Percentiles rank a stretch among this genome's conserved stretches.
Evolutionary conservation across 2,113 vertebrate genomes (phyloP).

Genomic region (Microtus richardsoni): DNA sequence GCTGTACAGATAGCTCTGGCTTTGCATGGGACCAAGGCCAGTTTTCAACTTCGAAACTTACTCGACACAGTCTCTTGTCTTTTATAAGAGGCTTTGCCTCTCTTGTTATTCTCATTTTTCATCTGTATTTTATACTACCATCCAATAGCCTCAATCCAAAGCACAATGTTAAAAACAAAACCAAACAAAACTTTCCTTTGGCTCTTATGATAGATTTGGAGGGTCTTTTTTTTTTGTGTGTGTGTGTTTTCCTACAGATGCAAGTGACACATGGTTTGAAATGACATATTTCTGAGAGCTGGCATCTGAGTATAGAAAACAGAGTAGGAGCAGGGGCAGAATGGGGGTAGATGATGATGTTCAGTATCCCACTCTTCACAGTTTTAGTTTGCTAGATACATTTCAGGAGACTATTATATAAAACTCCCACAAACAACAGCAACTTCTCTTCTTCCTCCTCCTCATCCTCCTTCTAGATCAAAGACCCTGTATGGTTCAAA

Average conservation of each 20-base stretch:
- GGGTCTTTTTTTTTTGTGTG: not conserved
- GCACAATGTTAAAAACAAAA: not conserved
- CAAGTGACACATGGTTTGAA: not conserved
- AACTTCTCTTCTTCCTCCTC: not conserved
- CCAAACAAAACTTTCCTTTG: not conserved
- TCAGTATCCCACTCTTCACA: not conserved
- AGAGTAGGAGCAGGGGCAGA: not conserved
- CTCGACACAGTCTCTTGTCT: no score
- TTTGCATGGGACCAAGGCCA: not conserved
- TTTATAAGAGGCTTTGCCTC: not conserved
- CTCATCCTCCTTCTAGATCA: not conserved
- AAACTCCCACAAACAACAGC: not conserved
- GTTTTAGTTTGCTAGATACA: slow-evolving; percentile 30
- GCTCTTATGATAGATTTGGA: not conserved
- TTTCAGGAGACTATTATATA: not conserved
- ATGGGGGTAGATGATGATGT: not conserved
- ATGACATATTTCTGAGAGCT: not conserved
- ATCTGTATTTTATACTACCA: not conserved
- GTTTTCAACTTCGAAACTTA: slow-evolving; percentile 11
- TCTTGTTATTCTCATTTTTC: not conserved
- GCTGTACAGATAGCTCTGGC: not conserved
- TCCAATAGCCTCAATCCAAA: not conserved
- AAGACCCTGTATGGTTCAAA: slow-evolving; percentile 22
- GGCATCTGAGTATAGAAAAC: not conserved
- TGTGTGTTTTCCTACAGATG: not conserved